Evolutionary conservation across 1,140 invertebrate genomes (phyloP), one percentile per base, ranked within the genome.

Genomic region (Calosoma granatense): DNA sequence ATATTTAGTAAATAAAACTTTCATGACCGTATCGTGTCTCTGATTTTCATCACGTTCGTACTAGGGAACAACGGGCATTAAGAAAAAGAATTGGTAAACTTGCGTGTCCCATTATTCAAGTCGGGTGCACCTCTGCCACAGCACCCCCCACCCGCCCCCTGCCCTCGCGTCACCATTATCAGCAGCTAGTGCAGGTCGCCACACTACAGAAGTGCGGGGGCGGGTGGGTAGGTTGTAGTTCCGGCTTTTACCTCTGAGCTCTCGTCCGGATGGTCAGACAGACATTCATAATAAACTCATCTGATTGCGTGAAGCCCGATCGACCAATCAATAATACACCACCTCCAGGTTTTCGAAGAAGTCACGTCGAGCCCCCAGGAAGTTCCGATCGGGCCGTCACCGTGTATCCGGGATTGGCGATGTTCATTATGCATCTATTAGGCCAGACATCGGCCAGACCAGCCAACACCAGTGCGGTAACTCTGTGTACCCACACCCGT

Each of bases 1-100:
- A 47, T 47, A 47, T 47, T 47, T 47, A 47, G 41, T 47, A 47
- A 47, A 47, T 47, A 47, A 47, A 47, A 47, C 9, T 47, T 47
- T 47, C 41, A 47, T 47, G 41, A 47, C 6, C 3, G 41, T 47
- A 47, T 47, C 41, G 41, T 47, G 41, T 47, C 41, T 47, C 41
- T 47, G 41, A 47, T 47, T 47, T 47, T 47, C 41, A 47, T 47
- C 41, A 47, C 41, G 41, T 47, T 47, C 41, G 9, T 3, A 4
- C 17, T 6, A 3, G 6, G 41, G 17, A 47, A 47, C 41, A 47
- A 47, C 41, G 41, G 41, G 15, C 41, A 47, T 47, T 47, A 47
- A 47, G 41, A 47, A 47, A 47, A 47, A 47, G 41, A 47, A 47
- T 47, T 47, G 41, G 41, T 6, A 47, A 47, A 47, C 6, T 47